A percentile compares a stretch with the other conserved stretches of the same genome.
phyloP scores from a whole-genome alignment of 1,140 invertebrate genomes.

The Zaprionus davidi region DNA sequence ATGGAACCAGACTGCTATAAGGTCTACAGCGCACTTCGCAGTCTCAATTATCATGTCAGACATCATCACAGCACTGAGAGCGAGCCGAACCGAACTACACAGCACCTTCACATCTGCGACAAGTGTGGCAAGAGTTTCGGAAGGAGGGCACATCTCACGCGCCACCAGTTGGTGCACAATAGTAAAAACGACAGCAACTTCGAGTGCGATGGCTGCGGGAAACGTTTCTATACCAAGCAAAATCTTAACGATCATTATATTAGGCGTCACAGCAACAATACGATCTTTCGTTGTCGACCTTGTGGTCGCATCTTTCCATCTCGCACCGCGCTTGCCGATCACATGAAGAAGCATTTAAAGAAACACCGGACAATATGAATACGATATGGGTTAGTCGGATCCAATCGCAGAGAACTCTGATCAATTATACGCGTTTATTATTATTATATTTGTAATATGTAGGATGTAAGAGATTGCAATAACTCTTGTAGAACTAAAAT shows the following conservation, averaged over 20 bases:
- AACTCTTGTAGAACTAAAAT: conserved; percentile 47
- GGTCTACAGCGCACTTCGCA: conserved; percentile 58
- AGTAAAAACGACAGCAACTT: conserved; percentile 30
- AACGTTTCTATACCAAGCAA: conserved; percentile 63
- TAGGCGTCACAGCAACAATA: conserved; percentile 36
- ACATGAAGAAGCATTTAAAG: conserved; percentile 29
- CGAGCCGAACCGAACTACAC: not conserved
- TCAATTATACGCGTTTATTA: conserved; percentile 53
- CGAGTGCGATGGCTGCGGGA: conserved; percentile 38
- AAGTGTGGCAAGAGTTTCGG: conserved; percentile 60
- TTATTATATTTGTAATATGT: conserved; percentile 19
- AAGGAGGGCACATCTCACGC: conserved; percentile 50
- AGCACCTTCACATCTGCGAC: conserved; percentile 47
- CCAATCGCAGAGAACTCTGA: conserved; percentile 19
- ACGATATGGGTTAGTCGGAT: not conserved
- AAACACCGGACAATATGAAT: conserved; percentile 6
- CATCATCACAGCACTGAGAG: conserved; percentile 30
- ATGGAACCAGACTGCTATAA: conserved; percentile 46
- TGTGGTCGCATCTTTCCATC: conserved; percentile 50
- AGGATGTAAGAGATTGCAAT: conserved; percentile 36
- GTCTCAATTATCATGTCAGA: conserved; percentile 63
- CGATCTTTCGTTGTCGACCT: conserved; percentile 41
- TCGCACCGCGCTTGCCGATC: conserved; percentile 13
- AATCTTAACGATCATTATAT: conserved; percentile 59
- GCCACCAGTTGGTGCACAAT: conserved; percentile 55